Evolutionary conservation across 2,888 invertebrate species (phyloP).

Genomic region (Sinelater perroti): DNA sequence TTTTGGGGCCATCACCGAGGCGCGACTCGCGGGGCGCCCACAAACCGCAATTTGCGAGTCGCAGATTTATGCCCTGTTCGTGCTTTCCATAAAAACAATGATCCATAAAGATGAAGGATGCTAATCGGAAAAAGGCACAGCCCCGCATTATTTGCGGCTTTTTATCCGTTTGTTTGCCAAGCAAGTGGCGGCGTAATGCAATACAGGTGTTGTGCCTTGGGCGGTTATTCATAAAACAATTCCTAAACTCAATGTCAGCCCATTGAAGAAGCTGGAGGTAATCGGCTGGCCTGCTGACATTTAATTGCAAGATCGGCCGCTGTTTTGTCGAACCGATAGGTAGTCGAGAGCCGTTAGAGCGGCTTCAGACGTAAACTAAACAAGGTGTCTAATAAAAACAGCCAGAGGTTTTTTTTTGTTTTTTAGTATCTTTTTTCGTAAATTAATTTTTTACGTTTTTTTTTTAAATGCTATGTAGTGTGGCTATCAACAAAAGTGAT

Average conservation of each 20-base stretch:
- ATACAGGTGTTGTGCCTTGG: conserved; percentile 28
- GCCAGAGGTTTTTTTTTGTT: no score
- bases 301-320: conserved; percentile 5
- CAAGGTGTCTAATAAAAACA: no score
- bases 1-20: no score
- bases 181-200: conserved; percentile 11
- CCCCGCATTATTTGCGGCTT: conserved; percentile 13
- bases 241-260: conserved; percentile 20
- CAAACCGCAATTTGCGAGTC: conserved; percentile 7
- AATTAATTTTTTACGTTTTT: no score
- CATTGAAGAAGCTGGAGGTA: conserved; percentile 12
- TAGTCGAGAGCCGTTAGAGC: no score
- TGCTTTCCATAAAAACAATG: conserved; percentile 23
- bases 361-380: background rate
- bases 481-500: no score
- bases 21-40: no score
- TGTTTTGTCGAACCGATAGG: no score
- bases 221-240: conserved; percentile 22
- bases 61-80: conserved; percentile 3
- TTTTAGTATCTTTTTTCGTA: no score
- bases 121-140: conserved; percentile 12
- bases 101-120: conserved; percentile 26
- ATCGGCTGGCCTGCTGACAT: background rate
- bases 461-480: no score
- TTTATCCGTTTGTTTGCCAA: conserved; percentile 13